Evolutionary conservation across 2,113 vertebrate genomes (phyloP), one percentile per base, ranked within the genome.

Genomic region (Aplodontia rufa): DNA sequence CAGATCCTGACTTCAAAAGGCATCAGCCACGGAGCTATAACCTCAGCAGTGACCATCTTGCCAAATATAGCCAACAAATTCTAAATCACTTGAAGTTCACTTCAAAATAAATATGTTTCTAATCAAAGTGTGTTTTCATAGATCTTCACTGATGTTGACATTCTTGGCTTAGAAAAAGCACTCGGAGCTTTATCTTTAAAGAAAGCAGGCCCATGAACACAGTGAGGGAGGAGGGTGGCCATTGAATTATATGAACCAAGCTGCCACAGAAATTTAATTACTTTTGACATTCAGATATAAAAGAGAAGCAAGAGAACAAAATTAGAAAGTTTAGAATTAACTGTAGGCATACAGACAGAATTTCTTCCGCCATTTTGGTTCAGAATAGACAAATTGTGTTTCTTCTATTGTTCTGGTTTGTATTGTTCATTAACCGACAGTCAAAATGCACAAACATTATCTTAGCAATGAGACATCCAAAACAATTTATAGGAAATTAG

Each of bases 121-220:
- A 96, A 97, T 93, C 92, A 95, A 94, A 81, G 8, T 14, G 8
- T 69, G 4, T 84, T 97, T 97, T 96, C 12, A 24, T 51, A 97
- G 85, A 28, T 93, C 90, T 81, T 92, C 71, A 79, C 16, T 92
- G 87, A 1, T 64, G 42, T 4, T 94, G 89, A 92, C 49, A 75
- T 93, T 96, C 62, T 74, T 96, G 84, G 74, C 96, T 97, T 19
- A 68, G 45, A 93, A 64, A 51, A 80, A 62, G 32, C 42, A 37
- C 55, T 64, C 58, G 75, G 24, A 49, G 86, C 97, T 97, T 20
- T 66, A 79, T 93, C 81, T 92, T 28, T 40, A 93, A 79, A 12
- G 45, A 92, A 94, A 90, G 35, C 32, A 72, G 40, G 68, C 69
- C 32, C 20, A 58, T 53, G 49, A 80, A 83, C 10, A 79, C 62